Evolutionary conservation across 2,797 vertebrate genomes (phyloP), one percentile per base, ranked within the genome.

Genomic region (Heterohyrax brucei): DNA sequence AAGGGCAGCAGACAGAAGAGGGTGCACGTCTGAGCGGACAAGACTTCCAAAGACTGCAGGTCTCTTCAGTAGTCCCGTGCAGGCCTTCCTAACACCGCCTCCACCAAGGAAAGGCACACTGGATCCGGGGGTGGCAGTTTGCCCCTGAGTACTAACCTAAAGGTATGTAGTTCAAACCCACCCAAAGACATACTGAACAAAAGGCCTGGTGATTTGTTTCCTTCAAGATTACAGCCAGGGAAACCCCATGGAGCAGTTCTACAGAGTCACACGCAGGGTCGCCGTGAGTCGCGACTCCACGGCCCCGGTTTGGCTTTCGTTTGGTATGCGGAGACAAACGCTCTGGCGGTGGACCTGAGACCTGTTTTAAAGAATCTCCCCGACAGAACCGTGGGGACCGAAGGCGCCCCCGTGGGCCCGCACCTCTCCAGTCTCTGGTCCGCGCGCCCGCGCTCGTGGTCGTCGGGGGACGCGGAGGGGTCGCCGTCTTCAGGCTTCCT

Each of bases 341-440:
- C 16, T 18, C 56, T 59, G 50, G 50, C 50, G 13, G 56, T 18
- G 56, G 16, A 16, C 13, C 56, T 59, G 56, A 14, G 56, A 59
- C 56, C 13, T 22, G 59, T 61, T 22, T 61, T 18, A 61, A 61
- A 4, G 21, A 22, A 19, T 5, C 18, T 28, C 64, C 64, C 24
- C 64, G 26, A 12, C 9, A 6, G 64, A 28, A 28, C 64, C 30
- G 13, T 22, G 59, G 21, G 30, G 30, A 14, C 13, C 12, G 30
- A 7, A 30, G 14, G 7, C n/a, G 26, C 26, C 10, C 64, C 73
- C 10, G 26, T 33, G 1, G 1, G 12, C 6, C 1, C 22, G 48
- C 83, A 99, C 99, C 98, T 99, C 83, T 98, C 98, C 30, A 95
- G 97, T 39, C 99, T 97, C 86, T 1, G 44, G 18, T 97, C 44